Percentiles rank a stretch among this genome's conserved stretches.
These are phyloP conservation scores for Himalopsyche japonica DNA, from an alignment of 2,888 invertebrate species.

Conservation along the genomic window DNA sequence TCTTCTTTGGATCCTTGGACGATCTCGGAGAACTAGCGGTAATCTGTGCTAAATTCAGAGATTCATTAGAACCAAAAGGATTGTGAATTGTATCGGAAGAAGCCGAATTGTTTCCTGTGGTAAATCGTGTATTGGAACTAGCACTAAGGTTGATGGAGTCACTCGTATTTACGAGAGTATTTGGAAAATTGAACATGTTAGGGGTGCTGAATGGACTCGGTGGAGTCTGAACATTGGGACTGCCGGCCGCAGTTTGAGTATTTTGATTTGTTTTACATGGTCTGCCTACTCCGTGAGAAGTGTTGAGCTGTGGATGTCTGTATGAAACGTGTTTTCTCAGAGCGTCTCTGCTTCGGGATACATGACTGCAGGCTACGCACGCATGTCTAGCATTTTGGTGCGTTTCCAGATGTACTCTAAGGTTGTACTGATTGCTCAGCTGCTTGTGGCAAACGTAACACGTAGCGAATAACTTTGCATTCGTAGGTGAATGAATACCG, in stretches of 20 bases:
- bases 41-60: background rate
- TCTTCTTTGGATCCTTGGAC: background rate
- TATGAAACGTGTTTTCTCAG: conserved; percentile 88
- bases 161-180: conserved; percentile 3
- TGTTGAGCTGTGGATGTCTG: conserved; percentile 64
- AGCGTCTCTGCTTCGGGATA: conserved; percentile 85
- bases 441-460: conserved; percentile 87
- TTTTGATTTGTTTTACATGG: conserved; percentile 35
- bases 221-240: conserved; percentile 26
- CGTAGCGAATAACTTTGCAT: conserved; percentile 51
- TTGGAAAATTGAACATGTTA: conserved; percentile 33
- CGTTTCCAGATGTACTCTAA: conserved; percentile 88
- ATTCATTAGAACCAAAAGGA: background rate
- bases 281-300: conserved; percentile 38
- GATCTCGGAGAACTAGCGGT: background rate
- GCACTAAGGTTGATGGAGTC: conserved; percentile 24
- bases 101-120: background rate
- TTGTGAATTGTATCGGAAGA: background rate
- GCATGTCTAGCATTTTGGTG: conserved; percentile 88
- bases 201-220: conserved; percentile 17
- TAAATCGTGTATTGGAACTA: conserved; percentile 11
- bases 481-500: conserved; percentile 31
- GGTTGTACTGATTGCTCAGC: conserved; percentile 86
- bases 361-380: conserved; percentile 84
- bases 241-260: conserved; percentile 14